Evolutionary conservation across 1,140 invertebrate genomes (phyloP).

Genomic region (Drosophila teissieri): DNA sequence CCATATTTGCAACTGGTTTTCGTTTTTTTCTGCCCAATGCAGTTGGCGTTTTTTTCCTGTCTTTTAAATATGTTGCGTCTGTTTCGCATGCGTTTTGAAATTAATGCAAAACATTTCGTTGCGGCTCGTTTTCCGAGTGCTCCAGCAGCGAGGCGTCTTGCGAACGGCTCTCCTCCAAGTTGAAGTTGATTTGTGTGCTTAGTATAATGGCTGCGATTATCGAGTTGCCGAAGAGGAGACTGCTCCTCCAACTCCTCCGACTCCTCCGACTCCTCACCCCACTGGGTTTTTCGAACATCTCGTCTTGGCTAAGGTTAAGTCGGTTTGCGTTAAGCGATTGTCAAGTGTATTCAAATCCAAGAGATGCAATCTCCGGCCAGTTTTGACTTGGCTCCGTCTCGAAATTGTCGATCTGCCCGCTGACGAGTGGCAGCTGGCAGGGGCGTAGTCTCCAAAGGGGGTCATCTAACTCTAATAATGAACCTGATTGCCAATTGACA

Average conservation of each 20-base stretch:
- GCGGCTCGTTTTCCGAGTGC: constrained; percentile 26
- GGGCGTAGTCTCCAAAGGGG: constrained; percentile 10
- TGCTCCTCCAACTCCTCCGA: neutral
- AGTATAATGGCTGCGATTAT: constrained; percentile 73
- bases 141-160: constrained; percentile 12
- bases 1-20: constrained; percentile 62
- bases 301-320: constrained; percentile 61
- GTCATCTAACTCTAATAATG: too few species aligned
- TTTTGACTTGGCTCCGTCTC: constrained; percentile 45
- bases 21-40: constrained; percentile 32
- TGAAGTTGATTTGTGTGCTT: constrained; percentile 70
- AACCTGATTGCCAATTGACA: neutral
- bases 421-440: constrained; percentile 16
- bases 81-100: constrained; percentile 54
- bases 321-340: constrained; percentile 65
- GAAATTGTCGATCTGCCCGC: constrained; percentile 16
- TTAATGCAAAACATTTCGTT: constrained; percentile 60
- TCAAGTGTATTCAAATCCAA: constrained; percentile 65
- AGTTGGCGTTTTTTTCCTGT: constrained; percentile 43
- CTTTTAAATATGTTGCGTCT: constrained; percentile 45
- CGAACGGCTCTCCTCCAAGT: constrained; percentile 41
- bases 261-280: neutral
- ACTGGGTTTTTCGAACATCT: neutral
- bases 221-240: constrained; percentile 37
- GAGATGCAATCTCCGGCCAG: constrained; percentile 54